These are phyloP conservation scores for Diabrotica balteata DNA, from an alignment of 2,888 invertebrate genomes.

Conservation along the genomic window DNA sequence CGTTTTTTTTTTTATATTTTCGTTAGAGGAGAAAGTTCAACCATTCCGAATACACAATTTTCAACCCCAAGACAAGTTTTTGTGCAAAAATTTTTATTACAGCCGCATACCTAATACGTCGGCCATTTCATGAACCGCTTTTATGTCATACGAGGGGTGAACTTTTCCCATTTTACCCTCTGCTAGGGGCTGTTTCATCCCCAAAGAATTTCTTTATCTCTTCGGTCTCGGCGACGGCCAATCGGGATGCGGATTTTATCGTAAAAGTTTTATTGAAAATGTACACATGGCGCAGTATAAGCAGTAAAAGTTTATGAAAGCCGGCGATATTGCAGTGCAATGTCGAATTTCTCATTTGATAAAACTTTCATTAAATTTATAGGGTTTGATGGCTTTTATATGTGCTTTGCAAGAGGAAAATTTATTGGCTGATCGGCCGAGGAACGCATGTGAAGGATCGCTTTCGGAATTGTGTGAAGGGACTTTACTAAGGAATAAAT, in stretches of 20 bases:
- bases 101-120: slow-evolving; percentile 29
- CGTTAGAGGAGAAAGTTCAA: too few relatives aligned
- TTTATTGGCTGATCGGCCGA: slow-evolving; percentile 18
- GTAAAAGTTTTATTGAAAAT: slow-evolving; percentile 42
- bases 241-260: slow-evolving; percentile 31
- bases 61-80: neutral
- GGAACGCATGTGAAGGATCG: slow-evolving; percentile 3
- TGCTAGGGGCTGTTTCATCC: slow-evolving; percentile 31
- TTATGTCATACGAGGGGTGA: slow-evolving; percentile 38
- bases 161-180: slow-evolving; percentile 35
- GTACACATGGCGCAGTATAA: slow-evolving; percentile 45
- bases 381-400: slow-evolving; percentile 15
- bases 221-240: slow-evolving; percentile 34
- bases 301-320: slow-evolving; percentile 43
- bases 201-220: slow-evolving; percentile 45
- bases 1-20: too few relatives aligned
- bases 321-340: slow-evolving; percentile 42
- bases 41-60: neutral
- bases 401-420: slow-evolving; percentile 10
- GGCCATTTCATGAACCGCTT: slow-evolving; percentile 42
- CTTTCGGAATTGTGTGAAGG: too few relatives aligned
- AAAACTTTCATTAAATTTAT: slow-evolving; percentile 49
- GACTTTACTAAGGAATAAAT: too few relatives aligned
- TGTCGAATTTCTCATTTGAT: slow-evolving; percentile 44
- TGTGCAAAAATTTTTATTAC: slow-evolving; percentile 13